Percentiles rank a stretch among this genome's conserved stretches.
Conservation (phyloP, 2,888 invertebrate genomes). For the Platycheirus rosarum region DNA sequence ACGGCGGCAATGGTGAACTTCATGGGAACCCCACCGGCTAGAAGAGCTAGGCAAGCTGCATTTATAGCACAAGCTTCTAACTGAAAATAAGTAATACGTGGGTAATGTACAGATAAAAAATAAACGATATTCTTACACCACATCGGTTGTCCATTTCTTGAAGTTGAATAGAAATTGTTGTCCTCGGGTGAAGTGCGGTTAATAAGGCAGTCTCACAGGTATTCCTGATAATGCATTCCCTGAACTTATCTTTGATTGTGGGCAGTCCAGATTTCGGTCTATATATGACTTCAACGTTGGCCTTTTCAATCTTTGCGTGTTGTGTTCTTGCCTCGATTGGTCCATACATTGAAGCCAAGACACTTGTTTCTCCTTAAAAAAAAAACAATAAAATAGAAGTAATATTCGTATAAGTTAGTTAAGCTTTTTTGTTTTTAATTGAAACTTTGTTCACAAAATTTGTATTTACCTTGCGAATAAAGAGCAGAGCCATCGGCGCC, state of each 20-base stretch:
- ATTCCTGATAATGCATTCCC: slow-evolving; percentile 89
- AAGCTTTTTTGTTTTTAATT: no score
- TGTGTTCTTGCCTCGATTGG: slow-evolving; percentile 91
- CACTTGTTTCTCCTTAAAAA: slow-evolving; percentile 88
- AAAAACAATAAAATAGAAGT: not conserved
- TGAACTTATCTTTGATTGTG: slow-evolving; percentile 87
- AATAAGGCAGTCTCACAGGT: slow-evolving; percentile 90
- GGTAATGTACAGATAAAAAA: not conserved
- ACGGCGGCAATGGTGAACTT: slow-evolving; percentile 91
- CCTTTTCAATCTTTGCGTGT: slow-evolving; percentile 90
- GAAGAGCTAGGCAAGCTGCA: slow-evolving; percentile 90
- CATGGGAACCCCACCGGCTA: slow-evolving; percentile 93
- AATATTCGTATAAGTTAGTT: no score
- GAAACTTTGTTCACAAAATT: no score
- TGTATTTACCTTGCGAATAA: slow-evolving; percentile 87
- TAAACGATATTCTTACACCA: slow-evolving; percentile 84
- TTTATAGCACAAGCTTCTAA: slow-evolving; percentile 92
- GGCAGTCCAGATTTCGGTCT: slow-evolving; percentile 90
- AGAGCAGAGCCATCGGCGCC: slow-evolving; percentile 91
- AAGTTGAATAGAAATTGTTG: slow-evolving; percentile 89
- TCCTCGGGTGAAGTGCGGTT: slow-evolving; percentile 89
- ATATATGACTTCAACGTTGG: slow-evolving; percentile 89
- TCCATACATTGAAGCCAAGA: slow-evolving; percentile 91
- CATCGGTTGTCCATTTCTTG: slow-evolving; percentile 94
- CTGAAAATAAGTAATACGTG: slow-evolving; percentile 80